Base-by-base conservation (phyloP, 2,797 vertebrate species). In the Crypturellus tataupa region DNA sequence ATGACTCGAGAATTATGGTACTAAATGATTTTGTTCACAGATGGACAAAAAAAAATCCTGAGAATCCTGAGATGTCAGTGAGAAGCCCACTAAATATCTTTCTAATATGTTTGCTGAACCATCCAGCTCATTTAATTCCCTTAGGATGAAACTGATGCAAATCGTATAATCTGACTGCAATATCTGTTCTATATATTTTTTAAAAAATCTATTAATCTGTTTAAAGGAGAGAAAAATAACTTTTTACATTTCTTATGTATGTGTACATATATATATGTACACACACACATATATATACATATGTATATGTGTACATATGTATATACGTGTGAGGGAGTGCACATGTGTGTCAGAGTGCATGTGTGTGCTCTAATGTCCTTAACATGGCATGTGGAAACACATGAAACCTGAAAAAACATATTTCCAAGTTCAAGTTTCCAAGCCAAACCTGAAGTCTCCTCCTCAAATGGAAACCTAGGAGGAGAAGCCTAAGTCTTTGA, bases 1-100 rank as follows among this genome's bases (percentile, higher is more conserved):
- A 67, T 75, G 69, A 62, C 31, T 87, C 44, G 25, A 60, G 42
- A 92, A 70, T 83, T 23, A 79, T 51, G 16, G 16, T 18, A 42
- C 65, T 59, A 83, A 91, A 72, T 11, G 2, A 55, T 76, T 93
- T 92, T 87, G 51, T 64, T 91, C 59, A 69, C 67, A 91, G 75
- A 93, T 27, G 71, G 80, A 73, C 47, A 73, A 82, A 85, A 89
- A 80, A 63, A 51, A 76, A 33, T 15, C 11, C 33, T 31, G n/a
- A 65, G 9, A 79, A 51, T 23, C 73, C 64, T 63, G 37, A 40
- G 13, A 64, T 62, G 25, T 73, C 86, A 87, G 10, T 33, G 10
- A 89, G 71, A 21, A 92, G 20, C 23, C 67, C 59, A 67, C 46
- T 42, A 82, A 80, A 35, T 21, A 44, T 16, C 46, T 75, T 75